Conservation (phyloP, 2,113 vertebrate species). For the Podarcis muralis region DNA sequence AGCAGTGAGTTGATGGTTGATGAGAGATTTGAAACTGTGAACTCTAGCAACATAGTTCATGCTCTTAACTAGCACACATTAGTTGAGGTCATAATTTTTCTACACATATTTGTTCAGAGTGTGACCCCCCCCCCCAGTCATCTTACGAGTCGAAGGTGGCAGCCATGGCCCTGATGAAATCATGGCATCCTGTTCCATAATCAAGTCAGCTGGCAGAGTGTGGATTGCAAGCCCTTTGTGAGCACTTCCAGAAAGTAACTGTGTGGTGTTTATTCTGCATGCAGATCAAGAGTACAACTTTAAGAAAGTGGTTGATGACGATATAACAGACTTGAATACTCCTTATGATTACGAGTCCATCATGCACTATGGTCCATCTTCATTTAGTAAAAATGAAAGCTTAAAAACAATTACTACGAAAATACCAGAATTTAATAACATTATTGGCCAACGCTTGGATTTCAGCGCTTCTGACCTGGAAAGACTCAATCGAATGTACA, state of each 20-base stretch:
- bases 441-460: constrained; percentile 93
- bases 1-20: neutral
- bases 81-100: neutral
- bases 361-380: constrained; percentile 89
- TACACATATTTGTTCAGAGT: neutral
- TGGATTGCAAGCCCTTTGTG: neutral
- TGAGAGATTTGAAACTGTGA: neutral
- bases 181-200: neutral
- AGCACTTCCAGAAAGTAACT: neutral
- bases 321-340: constrained; percentile 89
- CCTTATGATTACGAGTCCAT: constrained; percentile 92
- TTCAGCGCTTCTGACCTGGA: constrained; percentile 83
- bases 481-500: constrained; percentile 91
- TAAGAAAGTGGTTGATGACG: constrained; percentile 76
- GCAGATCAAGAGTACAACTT: constrained; percentile 87
- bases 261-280: neutral
- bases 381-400: constrained; percentile 86
- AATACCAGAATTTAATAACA: constrained; percentile 83
- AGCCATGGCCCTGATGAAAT: neutral
- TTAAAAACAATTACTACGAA: constrained; percentile 89
- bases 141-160: neutral
- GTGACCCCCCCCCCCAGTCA: neutral
- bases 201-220: neutral
- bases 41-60: neutral
- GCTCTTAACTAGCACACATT: neutral